These are phyloP conservation scores for Antigone vipio DNA, from an alignment of 2,113 vertebrate genomes.

Conservation along the genomic window DNA sequence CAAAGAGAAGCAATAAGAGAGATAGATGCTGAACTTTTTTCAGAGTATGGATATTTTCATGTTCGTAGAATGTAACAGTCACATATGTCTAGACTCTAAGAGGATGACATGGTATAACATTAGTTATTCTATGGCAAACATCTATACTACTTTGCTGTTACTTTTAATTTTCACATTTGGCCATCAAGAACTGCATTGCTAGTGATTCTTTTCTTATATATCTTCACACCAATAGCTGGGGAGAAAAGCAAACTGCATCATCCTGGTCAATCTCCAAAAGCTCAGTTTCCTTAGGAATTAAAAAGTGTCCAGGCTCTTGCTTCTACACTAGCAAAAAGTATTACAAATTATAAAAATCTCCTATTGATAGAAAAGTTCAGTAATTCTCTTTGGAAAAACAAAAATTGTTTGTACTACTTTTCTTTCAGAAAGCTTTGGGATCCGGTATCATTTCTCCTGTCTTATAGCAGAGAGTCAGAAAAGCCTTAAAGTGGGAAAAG, in stretches of 20 bases:
- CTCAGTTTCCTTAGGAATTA: neutral
- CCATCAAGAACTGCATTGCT: neutral
- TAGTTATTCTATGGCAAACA: neutral
- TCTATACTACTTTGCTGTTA: neutral
- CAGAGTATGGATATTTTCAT: neutral
- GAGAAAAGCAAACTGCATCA: accelerated
- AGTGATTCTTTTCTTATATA: neutral
- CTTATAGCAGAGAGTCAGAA: neutral
- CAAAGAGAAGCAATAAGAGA: neutral
- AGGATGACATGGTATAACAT: neutral
- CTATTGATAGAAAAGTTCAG: neutral
- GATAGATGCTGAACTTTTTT: neutral
- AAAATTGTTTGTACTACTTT: neutral
- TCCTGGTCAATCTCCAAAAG: neutral
- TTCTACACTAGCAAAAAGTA: neutral
- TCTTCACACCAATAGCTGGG: neutral
- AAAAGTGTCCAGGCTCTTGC: neutral
- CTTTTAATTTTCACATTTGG: neutral
- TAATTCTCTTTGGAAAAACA: neutral
- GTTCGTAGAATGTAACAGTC: neutral
- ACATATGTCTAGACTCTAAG: neutral
- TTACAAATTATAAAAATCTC: neutral
- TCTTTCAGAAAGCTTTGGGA: neutral
- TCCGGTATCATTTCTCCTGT: neutral
- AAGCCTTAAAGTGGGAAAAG: neutral